phyloP scores from a whole-genome alignment of 2,888 invertebrate genomes.

The Pheosia gnoma region DNA sequence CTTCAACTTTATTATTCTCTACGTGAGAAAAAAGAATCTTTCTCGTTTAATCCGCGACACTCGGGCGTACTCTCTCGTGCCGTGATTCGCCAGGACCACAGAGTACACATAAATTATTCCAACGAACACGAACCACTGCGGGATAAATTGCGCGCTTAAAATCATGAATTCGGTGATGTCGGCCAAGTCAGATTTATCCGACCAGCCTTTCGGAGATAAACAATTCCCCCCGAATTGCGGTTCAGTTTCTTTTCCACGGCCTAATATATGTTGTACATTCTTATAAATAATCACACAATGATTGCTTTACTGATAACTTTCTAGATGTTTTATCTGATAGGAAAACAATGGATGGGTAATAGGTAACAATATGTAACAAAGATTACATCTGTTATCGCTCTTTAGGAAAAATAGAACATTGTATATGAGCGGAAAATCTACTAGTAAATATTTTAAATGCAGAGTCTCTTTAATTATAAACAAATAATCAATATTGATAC shows the following conservation, averaged over 20 bases:
- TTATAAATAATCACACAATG: too few species aligned
- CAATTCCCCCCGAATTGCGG: constrained; percentile 16
- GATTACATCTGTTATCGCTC: too few species aligned
- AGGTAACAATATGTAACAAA: neutral
- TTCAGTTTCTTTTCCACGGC: constrained; percentile 13
- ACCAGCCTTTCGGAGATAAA: constrained; percentile 23
- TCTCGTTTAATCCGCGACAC: constrained; percentile 30
- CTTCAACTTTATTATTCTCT: constrained; percentile 10
- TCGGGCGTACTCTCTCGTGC: constrained; percentile 19
- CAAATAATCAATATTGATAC: too few species aligned
- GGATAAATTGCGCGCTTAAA: constrained; percentile 64
- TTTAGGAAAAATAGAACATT: too few species aligned
- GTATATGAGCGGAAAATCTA: too few species aligned
- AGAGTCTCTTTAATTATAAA: too few species aligned
- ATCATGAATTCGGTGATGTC: constrained; percentile 61
- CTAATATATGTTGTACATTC: neutral
- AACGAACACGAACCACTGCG: constrained; percentile 41
- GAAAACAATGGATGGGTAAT: neutral
- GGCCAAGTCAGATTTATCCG: constrained; percentile 43
- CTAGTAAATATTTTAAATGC: too few species aligned
- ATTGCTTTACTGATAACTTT: neutral
- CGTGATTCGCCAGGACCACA: constrained; percentile 51
- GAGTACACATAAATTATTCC: constrained; percentile 59
- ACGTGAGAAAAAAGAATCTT: constrained; percentile 21
- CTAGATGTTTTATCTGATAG: neutral